Conservation (phyloP, 2,113 vertebrate species). For the Xyrauchen texanus region DNA sequence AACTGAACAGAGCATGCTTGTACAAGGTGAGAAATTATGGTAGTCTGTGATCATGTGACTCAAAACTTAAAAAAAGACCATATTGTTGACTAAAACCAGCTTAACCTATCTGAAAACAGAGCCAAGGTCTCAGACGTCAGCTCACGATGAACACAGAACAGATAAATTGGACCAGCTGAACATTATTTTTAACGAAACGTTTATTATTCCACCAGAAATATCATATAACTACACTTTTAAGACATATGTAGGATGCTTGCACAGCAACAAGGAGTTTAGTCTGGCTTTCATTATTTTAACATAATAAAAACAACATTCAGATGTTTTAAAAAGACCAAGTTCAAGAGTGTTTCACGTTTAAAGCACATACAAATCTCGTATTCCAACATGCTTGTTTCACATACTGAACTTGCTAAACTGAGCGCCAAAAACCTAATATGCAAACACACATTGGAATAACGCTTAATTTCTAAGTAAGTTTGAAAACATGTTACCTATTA, state of each 20-base stretch:
- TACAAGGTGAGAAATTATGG: not conserved
- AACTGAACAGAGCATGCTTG: not conserved
- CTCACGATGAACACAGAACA: not conserved
- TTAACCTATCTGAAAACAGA: not conserved
- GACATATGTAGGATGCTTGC: not conserved
- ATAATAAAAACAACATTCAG: not conserved
- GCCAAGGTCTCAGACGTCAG: conserved; percentile 5
- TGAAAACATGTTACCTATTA: too few relatives aligned
- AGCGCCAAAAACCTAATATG: too few relatives aligned
- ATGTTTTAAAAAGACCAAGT: not conserved
- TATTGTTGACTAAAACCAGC: not conserved
- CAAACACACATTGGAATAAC: not conserved
- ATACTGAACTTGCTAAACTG: not conserved
- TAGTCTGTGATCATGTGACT: not conserved
- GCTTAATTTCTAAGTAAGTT: not conserved
- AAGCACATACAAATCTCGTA: not conserved
- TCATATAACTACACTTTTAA: too few relatives aligned
- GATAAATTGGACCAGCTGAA: too few relatives aligned
- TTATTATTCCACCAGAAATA: not conserved
- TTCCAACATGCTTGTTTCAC: not conserved
- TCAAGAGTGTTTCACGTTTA: not conserved
- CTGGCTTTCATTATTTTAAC: not conserved
- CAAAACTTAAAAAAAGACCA: not conserved
- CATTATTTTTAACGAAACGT: too few relatives aligned
- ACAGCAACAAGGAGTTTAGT: not conserved